Evolutionary conservation across 1,140 invertebrate species (phyloP).

Genomic region (Polyergus mexicanus): DNA sequence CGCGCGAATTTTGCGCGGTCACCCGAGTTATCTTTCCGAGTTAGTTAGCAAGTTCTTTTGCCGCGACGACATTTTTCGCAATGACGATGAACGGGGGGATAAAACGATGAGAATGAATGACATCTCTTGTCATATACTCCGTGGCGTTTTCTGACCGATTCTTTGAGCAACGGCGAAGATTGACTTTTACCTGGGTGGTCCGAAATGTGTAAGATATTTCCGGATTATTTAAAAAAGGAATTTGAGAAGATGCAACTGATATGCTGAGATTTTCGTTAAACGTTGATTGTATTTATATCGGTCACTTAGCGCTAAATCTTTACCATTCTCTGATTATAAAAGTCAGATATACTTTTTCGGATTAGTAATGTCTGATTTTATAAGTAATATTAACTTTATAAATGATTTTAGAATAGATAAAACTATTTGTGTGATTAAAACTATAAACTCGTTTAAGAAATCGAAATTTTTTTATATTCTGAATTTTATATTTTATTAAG

Average conservation of each 20-base stretch:
- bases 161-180: too few relatives aligned
- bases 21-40: constrained; percentile 6
- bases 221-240: constrained; percentile 23
- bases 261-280: not conserved
- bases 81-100: constrained; percentile 5
- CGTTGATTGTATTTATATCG: not conserved
- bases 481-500: not conserved
- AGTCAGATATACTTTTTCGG: not conserved
- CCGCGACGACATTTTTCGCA: not conserved
- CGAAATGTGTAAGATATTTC: not conserved
- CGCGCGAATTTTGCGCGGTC: constrained; percentile 8
- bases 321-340: not conserved
- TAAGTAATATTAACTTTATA: not conserved
- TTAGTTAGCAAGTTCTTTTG: constrained; percentile 41
- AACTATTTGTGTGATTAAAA: not conserved
- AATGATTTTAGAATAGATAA: not conserved
- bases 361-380: not conserved
- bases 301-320: not conserved
- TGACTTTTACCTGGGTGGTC: constrained; percentile 1
- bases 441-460: not conserved
- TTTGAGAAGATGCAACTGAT: not conserved
- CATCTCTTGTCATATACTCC: constrained; percentile 11
- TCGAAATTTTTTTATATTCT: not conserved
- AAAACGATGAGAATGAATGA: constrained; percentile 3
- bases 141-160: not conserved